Percentiles rank a stretch among this genome's conserved stretches.
phyloP scores from a whole-genome alignment of 1,140 invertebrate species.

The Neoseiulus cucumeris region DNA sequence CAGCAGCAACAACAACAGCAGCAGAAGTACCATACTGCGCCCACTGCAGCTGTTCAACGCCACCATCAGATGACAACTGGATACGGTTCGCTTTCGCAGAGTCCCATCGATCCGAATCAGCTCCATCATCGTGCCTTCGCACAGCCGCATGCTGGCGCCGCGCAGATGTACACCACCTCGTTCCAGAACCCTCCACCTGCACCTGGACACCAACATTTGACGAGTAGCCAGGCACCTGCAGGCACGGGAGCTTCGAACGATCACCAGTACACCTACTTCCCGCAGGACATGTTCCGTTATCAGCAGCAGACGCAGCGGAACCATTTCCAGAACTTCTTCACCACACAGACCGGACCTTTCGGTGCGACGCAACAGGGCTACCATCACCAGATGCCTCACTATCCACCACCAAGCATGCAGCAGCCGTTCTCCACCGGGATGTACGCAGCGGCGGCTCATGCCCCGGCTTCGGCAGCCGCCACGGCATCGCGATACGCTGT shows the following conservation, averaged over 20 bases:
- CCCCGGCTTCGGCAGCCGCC: not conserved
- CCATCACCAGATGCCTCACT: no score
- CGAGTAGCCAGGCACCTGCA: no score
- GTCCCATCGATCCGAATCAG: not conserved
- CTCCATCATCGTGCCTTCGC: not conserved
- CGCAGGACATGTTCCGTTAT: no score
- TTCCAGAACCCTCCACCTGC: constrained; percentile 4
- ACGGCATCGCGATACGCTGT: not conserved
- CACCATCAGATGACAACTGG: not conserved
- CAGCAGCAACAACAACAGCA: not conserved
- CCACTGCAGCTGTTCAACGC: not conserved
- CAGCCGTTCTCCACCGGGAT: constrained; percentile 3
- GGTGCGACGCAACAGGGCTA: no score
- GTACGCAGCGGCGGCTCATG: not conserved
- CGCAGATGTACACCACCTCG: constrained; percentile 3
- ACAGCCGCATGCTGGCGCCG: not conserved
- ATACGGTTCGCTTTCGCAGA: not conserved
- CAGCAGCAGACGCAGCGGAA: no score
- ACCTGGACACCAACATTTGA: no score
- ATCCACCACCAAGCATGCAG: not conserved
- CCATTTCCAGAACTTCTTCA: no score
- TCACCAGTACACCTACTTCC: no score
- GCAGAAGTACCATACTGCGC: not conserved
- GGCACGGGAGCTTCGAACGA: no score
- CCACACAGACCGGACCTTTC: no score